phyloP scores from a whole-genome alignment of 2,888 invertebrate species.

The Parnassius mnemosyne region DNA sequence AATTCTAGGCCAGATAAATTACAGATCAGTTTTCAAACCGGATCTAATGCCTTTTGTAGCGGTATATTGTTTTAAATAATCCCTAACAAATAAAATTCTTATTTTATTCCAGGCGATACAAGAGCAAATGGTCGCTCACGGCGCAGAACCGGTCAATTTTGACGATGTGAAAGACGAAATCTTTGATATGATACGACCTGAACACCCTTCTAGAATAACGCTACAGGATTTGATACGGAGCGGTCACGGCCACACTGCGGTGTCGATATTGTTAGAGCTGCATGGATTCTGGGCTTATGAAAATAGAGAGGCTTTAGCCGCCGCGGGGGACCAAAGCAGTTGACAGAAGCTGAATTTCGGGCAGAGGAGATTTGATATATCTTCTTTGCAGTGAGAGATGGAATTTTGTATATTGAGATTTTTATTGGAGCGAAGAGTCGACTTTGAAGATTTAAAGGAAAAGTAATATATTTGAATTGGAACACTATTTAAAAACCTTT shows the following conservation, averaged over 20 bases:
- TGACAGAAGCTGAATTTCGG: constrained; percentile 40
- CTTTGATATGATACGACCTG: constrained; percentile 98
- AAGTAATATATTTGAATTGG: too few relatives aligned
- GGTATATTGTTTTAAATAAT: too few relatives aligned
- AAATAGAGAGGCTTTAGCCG: constrained; percentile 90
- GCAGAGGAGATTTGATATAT: constrained; percentile 35
- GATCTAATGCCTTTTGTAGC: too few relatives aligned
- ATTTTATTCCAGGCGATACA: constrained; percentile 86
- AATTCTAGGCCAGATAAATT: too few relatives aligned
- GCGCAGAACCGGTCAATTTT: constrained; percentile 94
- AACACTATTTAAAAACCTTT: too few relatives aligned
- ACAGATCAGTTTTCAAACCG: too few relatives aligned
- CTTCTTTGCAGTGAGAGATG: background rate
- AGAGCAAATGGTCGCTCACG: constrained; percentile 92
- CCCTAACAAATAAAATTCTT: background rate
- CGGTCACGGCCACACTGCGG: constrained; percentile 95
- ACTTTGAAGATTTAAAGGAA: too few relatives aligned
- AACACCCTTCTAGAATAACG: constrained; percentile 90
- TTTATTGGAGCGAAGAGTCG: too few relatives aligned
- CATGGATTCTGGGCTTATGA: constrained; percentile 99
- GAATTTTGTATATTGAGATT: background rate
- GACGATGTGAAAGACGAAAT: constrained; percentile 98
- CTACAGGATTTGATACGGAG: constrained; percentile 91
- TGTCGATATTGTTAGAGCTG: constrained; percentile 95
- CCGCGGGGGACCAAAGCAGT: constrained; percentile 83